Evolutionary conservation across 2,797 vertebrate species (phyloP).

Genomic region (Anabacerthia variegaticeps): DNA sequence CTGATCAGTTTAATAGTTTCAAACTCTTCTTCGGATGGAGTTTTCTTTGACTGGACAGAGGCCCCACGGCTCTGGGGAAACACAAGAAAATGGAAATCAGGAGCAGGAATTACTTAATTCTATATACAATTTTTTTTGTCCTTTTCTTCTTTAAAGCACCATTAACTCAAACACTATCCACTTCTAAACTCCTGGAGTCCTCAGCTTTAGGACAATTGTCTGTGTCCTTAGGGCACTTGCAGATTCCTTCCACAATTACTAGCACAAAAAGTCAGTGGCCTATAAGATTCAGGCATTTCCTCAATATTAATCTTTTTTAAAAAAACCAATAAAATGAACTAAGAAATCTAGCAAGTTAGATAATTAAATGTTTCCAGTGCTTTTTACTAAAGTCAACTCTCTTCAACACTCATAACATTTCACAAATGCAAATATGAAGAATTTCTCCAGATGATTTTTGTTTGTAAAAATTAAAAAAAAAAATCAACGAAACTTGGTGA

Average conservation of each 20-base stretch:
- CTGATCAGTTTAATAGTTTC: slow-evolving; percentile 97
- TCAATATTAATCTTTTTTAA: background rate
- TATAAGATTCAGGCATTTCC: background rate
- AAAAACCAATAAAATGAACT: background rate
- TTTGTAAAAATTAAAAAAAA: background rate
- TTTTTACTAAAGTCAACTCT: background rate
- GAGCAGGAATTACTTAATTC: background rate
- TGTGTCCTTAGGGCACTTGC: background rate
- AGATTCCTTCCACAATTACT: background rate
- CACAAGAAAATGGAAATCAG: background rate
- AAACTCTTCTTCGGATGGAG: slow-evolving; percentile 93
- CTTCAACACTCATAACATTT: background rate
- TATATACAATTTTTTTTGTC: background rate
- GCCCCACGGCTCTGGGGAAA: slow-evolving; percentile 81
- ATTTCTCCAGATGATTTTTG: background rate
- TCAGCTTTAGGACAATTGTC: background rate
- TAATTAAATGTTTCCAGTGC: background rate
- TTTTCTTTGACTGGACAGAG: slow-evolving; percentile 81
- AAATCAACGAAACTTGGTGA: background rate
- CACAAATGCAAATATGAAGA: background rate
- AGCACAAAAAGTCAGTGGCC: background rate
- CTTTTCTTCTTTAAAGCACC: background rate
- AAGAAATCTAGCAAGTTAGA: background rate
- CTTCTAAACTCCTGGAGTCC: background rate
- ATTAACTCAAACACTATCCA: background rate